A percentile compares a stretch with the other conserved stretches of the same genome.
Conservation (phyloP, 1,140 invertebrate genomes). For the Leptinotarsa defecta region DNA sequence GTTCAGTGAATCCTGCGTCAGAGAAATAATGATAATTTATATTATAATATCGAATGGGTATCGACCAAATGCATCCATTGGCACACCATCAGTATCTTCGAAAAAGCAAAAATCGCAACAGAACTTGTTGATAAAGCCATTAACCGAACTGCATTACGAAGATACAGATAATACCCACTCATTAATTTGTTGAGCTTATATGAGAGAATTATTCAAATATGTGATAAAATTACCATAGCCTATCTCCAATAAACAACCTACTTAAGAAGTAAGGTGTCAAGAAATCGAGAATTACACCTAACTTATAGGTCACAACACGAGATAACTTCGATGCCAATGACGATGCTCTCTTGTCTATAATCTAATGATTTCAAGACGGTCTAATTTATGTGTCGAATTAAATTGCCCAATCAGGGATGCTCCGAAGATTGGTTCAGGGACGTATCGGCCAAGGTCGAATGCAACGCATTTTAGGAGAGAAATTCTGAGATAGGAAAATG, state of each 20-base stretch:
- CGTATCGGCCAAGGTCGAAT: not conserved
- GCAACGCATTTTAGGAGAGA: no score
- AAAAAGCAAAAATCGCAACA: slow-evolving; percentile 6
- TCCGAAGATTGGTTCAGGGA: not conserved
- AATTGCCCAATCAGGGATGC: slow-evolving; percentile 5
- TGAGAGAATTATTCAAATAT: slow-evolving; percentile 27
- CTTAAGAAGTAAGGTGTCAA: slow-evolving; percentile 23
- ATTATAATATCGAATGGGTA: no score
- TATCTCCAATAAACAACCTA: slow-evolving; percentile 25
- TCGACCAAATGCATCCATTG: not conserved
- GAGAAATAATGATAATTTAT: no score
- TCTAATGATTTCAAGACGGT: slow-evolving; percentile 22
- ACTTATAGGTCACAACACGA: slow-evolving; percentile 20
- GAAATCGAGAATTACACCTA: slow-evolving; percentile 11
- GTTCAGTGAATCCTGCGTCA: no score
- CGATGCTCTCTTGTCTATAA: slow-evolving; percentile 15
- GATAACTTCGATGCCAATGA: slow-evolving; percentile 23
- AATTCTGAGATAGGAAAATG: no score
- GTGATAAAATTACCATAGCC: slow-evolving; percentile 22
- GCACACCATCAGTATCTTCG: not conserved
- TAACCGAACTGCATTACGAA: slow-evolving; percentile 11
- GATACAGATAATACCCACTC: slow-evolving; percentile 23
- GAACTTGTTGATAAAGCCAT: slow-evolving; percentile 23
- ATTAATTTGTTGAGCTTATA: slow-evolving; percentile 26
- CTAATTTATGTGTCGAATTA: slow-evolving; percentile 12